These are phyloP conservation scores for Elysia crispata DNA, from an alignment of 2,888 invertebrate species.

Conservation along the genomic window DNA sequence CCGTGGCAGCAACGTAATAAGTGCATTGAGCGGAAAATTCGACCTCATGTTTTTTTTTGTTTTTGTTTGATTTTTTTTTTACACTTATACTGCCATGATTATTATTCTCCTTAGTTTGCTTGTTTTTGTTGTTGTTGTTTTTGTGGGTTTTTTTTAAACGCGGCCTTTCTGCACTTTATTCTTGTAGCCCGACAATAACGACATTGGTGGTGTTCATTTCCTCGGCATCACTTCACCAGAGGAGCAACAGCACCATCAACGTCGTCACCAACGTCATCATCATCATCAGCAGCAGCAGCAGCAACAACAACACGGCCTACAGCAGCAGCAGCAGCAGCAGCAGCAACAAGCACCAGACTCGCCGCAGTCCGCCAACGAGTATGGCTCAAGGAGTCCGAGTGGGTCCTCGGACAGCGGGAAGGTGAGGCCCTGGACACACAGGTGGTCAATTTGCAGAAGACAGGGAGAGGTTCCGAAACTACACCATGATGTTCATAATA, in stretches of 20 bases:
- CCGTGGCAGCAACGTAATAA: too few relatives aligned
- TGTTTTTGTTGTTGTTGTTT: too few relatives aligned
- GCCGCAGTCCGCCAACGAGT: conserved; percentile 48
- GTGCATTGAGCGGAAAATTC: too few relatives aligned
- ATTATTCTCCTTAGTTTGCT: too few relatives aligned
- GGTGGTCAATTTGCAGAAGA: background rate
- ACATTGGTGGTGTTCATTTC: conserved; percentile 42
- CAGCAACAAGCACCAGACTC: conserved; percentile 49
- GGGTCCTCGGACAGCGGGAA: conserved; percentile 54
- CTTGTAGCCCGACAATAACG: conserved; percentile 29
- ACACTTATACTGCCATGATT: too few relatives aligned
- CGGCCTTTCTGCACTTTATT: conserved; percentile 4
- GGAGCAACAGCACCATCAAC: conserved; percentile 35
- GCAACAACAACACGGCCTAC: conserved; percentile 41
- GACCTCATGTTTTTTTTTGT: too few relatives aligned
- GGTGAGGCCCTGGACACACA: conserved; percentile 34
- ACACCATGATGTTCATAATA: too few relatives aligned
- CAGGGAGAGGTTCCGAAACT: background rate
- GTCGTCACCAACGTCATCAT: conserved; percentile 44
- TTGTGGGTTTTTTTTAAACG: too few relatives aligned
- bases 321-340: conserved; percentile 38
- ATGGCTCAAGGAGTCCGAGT: conserved; percentile 52
- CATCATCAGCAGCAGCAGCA: too few relatives aligned
- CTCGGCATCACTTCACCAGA: conserved; percentile 41
- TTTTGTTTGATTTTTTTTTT: too few relatives aligned